Base-by-base conservation (phyloP, 2,797 vertebrate genomes). In the Amphiprion clarkii region DNA sequence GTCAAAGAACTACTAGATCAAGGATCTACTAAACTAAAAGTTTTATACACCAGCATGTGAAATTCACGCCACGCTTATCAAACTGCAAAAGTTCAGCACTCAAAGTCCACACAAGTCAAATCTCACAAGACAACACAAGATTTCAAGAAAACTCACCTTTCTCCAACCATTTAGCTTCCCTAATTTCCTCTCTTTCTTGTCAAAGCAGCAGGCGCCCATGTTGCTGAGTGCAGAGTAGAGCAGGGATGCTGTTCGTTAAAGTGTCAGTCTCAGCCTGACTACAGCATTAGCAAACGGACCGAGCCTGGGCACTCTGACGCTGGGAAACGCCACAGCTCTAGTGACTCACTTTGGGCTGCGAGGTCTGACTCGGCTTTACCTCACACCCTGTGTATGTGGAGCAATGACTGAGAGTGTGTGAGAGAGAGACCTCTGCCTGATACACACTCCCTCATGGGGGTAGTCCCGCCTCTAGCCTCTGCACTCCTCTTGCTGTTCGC, bases 121-220 rank as follows among this genome's bases (percentile, higher is more conserved):
- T 23, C 10, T 16, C 1, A 8, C 46, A 48, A 23, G 46, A 21
- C 14, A 33, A 10, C 1, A 56, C 11, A 10, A 19, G 55, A 64
- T 68, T 14, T 2, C 6, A 6, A 2, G 27, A 27, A 40, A 63
- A 73, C 94, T 93, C 83, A 96, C 95, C 95, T 95, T 95, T 71
- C 90, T 94, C 94, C 93, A 96, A 83, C 90, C 88, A 85, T 92
- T 94, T 17, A 94, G 86, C 79, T 94, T 94, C 81, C 93, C 95
- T 25, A 94, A 52, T 86, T 95, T 95, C 91, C 81, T 94, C 79
- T 95, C 94, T 87, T 94, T 95, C 87, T 90, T 95, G 81, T 95
- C 91, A 83, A 95, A 93, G 90, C 90, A 95, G 87, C 94, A 95
- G 88, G 94, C 94, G 92, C 95, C 95, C 95, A 96, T 96, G 91